A percentile compares a stretch with the other conserved stretches of the same genome.
Evolutionary conservation across 2,888 invertebrate genomes (phyloP).

Genomic region (Crepidodera aurea): DNA sequence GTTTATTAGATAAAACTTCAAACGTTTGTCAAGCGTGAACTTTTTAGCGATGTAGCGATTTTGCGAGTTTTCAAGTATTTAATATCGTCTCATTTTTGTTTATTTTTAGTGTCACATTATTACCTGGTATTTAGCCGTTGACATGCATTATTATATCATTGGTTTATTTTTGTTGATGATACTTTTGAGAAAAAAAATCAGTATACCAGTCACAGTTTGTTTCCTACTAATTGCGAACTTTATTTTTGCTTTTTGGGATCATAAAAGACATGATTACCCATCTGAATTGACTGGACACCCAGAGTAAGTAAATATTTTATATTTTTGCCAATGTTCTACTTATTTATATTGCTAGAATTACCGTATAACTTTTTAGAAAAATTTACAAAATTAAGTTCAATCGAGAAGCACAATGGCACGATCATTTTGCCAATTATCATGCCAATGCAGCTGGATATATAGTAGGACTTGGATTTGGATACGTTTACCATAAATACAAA

Average conservation of each 20-base stretch:
- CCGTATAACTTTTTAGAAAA: conserved; percentile 42
- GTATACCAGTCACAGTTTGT: conserved; percentile 38
- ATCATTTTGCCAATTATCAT: conserved; percentile 41
- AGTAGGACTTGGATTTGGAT: conserved; percentile 49
- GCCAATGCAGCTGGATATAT: conserved; percentile 46
- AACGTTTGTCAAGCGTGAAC: too few species aligned
- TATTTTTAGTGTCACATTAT: conserved; percentile 53
- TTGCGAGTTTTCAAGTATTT: too few species aligned
- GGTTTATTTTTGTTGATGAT: conserved; percentile 40
- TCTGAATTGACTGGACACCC: conserved; percentile 44
- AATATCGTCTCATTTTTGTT: too few species aligned
- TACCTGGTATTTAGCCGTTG: conserved; percentile 56
- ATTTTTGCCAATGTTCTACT: too few species aligned
- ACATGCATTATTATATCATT: conserved; percentile 54
- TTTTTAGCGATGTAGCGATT: too few species aligned
- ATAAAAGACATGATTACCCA: conserved; percentile 44
- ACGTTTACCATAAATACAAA: conserved; percentile 43
- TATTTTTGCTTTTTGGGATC: conserved; percentile 42
- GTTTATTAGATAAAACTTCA: too few species aligned
- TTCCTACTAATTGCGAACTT: conserved; percentile 37
- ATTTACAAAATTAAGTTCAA: conserved; percentile 35
- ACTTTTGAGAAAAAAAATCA: conserved; percentile 28
- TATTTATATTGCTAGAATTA: background rate
- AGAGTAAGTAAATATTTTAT: conserved; percentile 44
- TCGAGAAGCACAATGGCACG: conserved; percentile 42